Evolutionary conservation across 2,888 invertebrate genomes (phyloP).

Genomic region (Ophonus ardosiacus): DNA sequence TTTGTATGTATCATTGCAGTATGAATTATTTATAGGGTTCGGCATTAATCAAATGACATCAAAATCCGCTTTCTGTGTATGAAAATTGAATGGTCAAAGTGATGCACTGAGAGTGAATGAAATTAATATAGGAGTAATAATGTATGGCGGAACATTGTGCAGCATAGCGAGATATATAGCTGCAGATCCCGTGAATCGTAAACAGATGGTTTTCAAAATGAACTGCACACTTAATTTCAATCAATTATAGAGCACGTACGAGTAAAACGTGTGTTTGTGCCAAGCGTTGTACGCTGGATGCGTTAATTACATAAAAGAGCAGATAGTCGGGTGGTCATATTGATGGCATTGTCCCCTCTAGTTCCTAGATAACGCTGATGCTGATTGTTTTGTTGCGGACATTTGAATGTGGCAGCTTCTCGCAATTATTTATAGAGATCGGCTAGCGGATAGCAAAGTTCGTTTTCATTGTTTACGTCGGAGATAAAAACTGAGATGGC

Average conservation of each 20-base stretch:
- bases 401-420: slow-evolving; percentile 61
- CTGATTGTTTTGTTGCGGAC: slow-evolving; percentile 45
- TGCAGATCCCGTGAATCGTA: background rate
- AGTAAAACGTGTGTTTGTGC: background rate
- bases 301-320: slow-evolving; percentile 18
- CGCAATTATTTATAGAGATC: slow-evolving; percentile 64
- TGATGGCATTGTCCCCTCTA: background rate
- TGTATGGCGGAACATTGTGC: background rate
- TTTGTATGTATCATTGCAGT: background rate
- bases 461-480: slow-evolving; percentile 63
- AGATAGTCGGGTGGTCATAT: background rate
- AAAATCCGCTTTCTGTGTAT: background rate
- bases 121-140: background rate
- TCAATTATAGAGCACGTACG: background rate
- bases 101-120: background rate
- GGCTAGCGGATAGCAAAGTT: slow-evolving; percentile 43
- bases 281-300: background rate
- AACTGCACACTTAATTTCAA: background rate
- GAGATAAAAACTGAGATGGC: slow-evolving; percentile 51
- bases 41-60: background rate
- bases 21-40: background rate
- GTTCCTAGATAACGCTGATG: slow-evolving; percentile 14
- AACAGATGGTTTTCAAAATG: background rate
- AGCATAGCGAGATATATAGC: background rate
- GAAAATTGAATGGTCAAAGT: background rate